Evolutionary conservation across 2,113 vertebrate genomes (phyloP).

Genomic region (Fukomys damarensis): DNA sequence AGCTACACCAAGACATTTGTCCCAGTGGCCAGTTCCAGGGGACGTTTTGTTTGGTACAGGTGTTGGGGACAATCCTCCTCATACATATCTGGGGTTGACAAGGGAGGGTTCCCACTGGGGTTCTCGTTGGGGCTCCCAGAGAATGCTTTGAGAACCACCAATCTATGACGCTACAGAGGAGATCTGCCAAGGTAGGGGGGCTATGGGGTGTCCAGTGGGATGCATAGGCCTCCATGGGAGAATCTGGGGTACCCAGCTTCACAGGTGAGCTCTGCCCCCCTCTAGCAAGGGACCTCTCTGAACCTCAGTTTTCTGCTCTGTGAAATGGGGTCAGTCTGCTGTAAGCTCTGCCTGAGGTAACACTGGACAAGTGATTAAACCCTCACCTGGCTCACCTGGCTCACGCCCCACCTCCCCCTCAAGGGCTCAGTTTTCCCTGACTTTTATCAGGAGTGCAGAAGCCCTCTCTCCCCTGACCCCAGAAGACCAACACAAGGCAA

Average conservation of each 20-base stretch:
- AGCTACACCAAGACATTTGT: not conserved
- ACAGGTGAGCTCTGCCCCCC: rapidly evolving
- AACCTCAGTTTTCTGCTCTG: not conserved
- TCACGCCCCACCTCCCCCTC: not conserved
- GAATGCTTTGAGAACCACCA: not conserved
- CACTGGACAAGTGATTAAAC: not conserved
- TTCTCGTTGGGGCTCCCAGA: not conserved
- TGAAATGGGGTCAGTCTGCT: not conserved
- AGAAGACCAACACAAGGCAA: no score
- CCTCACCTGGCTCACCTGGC: not conserved
- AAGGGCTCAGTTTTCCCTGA: not conserved
- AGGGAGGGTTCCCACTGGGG: not conserved
- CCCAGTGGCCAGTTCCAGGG: rapidly evolving
- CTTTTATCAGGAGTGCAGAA: not conserved
- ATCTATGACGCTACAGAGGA: not conserved
- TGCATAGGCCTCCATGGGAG: not conserved
- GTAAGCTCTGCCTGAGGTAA: no score
- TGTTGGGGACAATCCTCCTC: rapidly evolving
- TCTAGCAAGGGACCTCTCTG: not conserved
- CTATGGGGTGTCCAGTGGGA: not conserved
- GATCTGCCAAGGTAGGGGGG: not conserved
- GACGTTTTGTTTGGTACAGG: rapidly evolving
- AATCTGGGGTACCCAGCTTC: not conserved
- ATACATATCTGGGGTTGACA: no score
- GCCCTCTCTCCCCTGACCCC: no score